Evolutionary conservation across 2,797 vertebrate species (phyloP).

Genomic region (Columba guinea): DNA sequence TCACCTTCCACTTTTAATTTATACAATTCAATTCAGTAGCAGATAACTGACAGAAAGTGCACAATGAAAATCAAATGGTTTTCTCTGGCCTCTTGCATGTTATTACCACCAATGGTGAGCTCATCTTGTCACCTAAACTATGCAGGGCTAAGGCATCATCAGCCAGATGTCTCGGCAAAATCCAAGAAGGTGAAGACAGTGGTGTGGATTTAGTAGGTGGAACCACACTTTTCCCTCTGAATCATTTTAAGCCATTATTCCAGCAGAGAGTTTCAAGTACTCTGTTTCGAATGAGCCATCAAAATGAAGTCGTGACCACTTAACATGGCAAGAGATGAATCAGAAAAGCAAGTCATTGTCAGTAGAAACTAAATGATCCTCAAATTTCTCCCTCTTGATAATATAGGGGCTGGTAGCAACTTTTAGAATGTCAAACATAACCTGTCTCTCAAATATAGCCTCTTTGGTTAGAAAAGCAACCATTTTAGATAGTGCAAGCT

Average conservation of each 20-base stretch:
- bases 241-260: background rate
- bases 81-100: background rate
- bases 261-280: background rate
- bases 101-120: background rate
- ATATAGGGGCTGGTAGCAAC: background rate
- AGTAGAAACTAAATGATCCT: background rate
- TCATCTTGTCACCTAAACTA: background rate
- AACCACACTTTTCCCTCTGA: background rate
- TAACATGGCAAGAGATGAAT: background rate
- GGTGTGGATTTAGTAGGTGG: slow-evolving; percentile 6
- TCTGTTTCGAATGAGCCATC: background rate
- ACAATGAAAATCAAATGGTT: background rate
- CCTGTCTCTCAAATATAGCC: background rate
- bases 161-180: background rate
- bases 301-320: background rate
- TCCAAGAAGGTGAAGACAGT: background rate
- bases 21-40: background rate
- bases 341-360: background rate
- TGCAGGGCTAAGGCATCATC: background rate
- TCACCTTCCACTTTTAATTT: background rate
- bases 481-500: background rate
- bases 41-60: background rate
- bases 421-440: background rate
- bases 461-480: background rate
- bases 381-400: background rate